Percentiles rank a stretch among this genome's conserved stretches.
phyloP scores from a whole-genome alignment of 2,797 vertebrate species.

The Chelmon rostratus region DNA sequence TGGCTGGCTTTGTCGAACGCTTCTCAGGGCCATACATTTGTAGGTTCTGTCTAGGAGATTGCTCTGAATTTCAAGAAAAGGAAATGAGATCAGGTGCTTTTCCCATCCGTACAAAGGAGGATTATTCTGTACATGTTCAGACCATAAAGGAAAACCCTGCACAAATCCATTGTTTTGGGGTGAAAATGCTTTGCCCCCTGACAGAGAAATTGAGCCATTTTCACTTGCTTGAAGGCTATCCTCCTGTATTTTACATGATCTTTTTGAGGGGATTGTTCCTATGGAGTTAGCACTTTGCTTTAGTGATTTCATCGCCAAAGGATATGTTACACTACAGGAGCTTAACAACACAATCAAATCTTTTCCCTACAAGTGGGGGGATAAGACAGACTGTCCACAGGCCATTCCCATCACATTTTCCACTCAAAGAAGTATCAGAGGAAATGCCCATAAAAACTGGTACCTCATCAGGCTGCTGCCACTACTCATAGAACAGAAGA shows the following conservation, averaged over 20 bases:
- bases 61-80: conserved; percentile 22
- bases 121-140: background rate
- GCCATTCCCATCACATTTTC: conserved; percentile 8
- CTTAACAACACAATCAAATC: conserved; percentile 29
- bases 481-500: no score
- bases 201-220: conserved; percentile 39
- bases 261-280: background rate
- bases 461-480: no score
- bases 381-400: conserved; percentile 39
- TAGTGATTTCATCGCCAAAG: conserved; percentile 9
- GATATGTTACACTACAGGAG: no score
- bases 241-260: background rate
- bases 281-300: background rate
- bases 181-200: conserved; percentile 36
- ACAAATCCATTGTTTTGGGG: conserved; percentile 14
- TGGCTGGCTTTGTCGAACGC: conserved; percentile 42
- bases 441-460: no score
- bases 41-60: conserved; percentile 38
- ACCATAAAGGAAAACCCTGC: background rate
- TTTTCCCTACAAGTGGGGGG: conserved; percentile 8
- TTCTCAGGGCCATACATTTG: conserved; percentile 42
- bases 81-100: conserved; percentile 36
- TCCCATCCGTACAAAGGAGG: conserved; percentile 23
- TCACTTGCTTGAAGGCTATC: conserved; percentile 15
- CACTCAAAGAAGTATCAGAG: no score